A percentile compares a stretch with the other conserved stretches of the same genome.
Conservation (phyloP, 1,140 invertebrate genomes). For the Chironomus striatipennis region DNA sequence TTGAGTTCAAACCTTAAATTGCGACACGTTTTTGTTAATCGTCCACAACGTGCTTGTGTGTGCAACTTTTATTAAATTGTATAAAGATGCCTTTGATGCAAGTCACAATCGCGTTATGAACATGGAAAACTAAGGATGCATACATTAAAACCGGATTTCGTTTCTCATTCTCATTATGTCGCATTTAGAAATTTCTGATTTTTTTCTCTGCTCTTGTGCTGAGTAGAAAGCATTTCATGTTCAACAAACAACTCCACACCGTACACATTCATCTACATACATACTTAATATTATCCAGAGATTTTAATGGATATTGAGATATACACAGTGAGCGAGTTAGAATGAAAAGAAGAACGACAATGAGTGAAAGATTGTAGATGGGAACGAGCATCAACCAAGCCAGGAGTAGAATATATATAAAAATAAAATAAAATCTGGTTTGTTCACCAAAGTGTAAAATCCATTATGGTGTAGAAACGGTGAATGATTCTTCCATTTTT, state of each 20-base stretch:
- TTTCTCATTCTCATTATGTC: not conserved
- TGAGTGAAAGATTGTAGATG: too few relatives aligned
- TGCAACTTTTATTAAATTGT: not conserved
- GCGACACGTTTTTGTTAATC: conserved; percentile 12
- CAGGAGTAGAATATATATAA: too few relatives aligned
- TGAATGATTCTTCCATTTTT: not conserved
- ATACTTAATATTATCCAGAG: conserved; percentile 13
- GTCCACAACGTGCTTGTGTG: conserved; percentile 4
- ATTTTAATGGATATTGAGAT: conserved; percentile 14
- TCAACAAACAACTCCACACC: not conserved
- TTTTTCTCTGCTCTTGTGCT: not conserved
- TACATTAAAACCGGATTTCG: too few relatives aligned
- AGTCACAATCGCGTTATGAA: too few relatives aligned
- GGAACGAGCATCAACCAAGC: too few relatives aligned
- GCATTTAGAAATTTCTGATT: conserved; percentile 5
- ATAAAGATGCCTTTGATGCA: too few relatives aligned
- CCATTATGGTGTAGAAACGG: conserved; percentile 6
- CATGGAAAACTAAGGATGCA: too few relatives aligned
- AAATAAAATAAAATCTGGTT: not conserved
- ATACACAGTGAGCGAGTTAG: not conserved
- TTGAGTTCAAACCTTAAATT: conserved; percentile 13
- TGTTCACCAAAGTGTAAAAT: not conserved
- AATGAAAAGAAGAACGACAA: not conserved
- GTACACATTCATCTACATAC: not conserved
- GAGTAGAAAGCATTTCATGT: not conserved